Conservation (phyloP, 2,888 invertebrate species). For the Achlya flavicornis region DNA sequence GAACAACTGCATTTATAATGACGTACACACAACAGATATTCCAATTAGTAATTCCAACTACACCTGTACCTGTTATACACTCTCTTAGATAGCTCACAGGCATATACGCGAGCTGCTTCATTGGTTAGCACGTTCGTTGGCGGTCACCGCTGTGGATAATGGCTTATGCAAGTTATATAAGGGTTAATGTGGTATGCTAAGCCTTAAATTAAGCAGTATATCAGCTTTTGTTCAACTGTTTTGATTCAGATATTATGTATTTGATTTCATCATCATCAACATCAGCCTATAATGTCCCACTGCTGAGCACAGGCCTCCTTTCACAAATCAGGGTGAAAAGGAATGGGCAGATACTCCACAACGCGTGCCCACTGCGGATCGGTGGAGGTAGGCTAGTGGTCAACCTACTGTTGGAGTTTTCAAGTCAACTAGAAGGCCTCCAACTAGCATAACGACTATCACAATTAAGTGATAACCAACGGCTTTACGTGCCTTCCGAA, state of each 20-base stretch:
- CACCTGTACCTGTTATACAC: not conserved
- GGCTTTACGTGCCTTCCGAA: too few species aligned
- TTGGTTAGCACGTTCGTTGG: conserved; percentile 9
- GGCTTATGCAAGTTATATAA: not conserved
- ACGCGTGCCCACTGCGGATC: too few species aligned
- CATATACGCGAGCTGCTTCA: not conserved
- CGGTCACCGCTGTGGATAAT: conserved; percentile 9
- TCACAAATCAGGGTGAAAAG: too few species aligned
- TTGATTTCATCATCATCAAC: too few species aligned
- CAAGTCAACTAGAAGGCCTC: too few species aligned
- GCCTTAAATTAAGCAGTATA: not conserved
- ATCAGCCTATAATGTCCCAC: too few species aligned
- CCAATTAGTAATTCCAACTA: not conserved
- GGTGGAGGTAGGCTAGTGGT: too few species aligned
- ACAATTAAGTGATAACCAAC: too few species aligned
- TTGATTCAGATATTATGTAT: not conserved
- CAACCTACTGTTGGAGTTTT: too few species aligned
- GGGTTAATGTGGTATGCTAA: not conserved
- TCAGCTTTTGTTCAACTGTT: not conserved
- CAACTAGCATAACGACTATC: too few species aligned
- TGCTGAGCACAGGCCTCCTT: too few species aligned
- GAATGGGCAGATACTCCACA: too few species aligned
- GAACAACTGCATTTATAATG: not conserved
- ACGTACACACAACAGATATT: not conserved
- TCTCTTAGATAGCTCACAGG: not conserved